Conservation (phyloP, 2,113 vertebrate genomes). For the Serilophus lunatus region DNA sequence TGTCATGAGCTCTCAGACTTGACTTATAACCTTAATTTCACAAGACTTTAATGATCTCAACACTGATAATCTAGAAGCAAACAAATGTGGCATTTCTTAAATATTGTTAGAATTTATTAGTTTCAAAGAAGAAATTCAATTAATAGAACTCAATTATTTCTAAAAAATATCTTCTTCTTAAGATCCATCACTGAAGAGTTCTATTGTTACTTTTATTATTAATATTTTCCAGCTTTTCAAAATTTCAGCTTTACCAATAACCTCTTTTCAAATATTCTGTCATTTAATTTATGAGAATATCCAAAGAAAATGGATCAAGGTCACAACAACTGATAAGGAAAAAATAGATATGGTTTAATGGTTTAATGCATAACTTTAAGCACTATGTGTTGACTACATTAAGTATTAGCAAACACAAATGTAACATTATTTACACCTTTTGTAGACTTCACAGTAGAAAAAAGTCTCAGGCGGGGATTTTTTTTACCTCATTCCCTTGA, state of each 20-base stretch:
- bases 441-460: background rate
- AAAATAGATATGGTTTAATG: background rate
- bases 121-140: background rate
- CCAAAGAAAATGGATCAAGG: background rate
- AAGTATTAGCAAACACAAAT: background rate
- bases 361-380: background rate
- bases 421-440: background rate
- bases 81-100: background rate
- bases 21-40: background rate
- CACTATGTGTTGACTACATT: rapidly evolving
- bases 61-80: background rate
- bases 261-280: background rate
- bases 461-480: background rate
- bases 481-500: background rate
- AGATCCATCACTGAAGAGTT: background rate
- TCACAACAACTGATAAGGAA: background rate
- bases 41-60: background rate
- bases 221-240: background rate
- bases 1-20: background rate
- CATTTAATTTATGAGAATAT: background rate
- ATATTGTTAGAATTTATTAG: background rate
- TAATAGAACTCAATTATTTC: background rate
- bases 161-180: background rate
- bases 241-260: background rate
- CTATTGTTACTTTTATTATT: background rate